Conservation (phyloP, 2,888 invertebrate species). For the Acleris cristana region DNA sequence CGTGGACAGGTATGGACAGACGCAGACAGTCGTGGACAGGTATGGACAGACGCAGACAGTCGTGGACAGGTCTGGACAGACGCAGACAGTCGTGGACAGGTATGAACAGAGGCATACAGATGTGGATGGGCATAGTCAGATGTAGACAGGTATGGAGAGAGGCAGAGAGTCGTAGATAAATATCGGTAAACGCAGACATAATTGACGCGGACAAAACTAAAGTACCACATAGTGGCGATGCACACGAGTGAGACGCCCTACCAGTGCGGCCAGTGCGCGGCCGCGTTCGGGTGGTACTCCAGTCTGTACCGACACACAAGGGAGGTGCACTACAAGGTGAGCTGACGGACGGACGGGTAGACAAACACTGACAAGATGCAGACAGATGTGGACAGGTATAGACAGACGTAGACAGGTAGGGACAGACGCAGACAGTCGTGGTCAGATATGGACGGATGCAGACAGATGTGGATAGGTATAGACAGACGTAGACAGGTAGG, state of each 20-base stretch:
- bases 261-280: conserved; percentile 64
- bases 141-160: too few species aligned
- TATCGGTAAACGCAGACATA: too few species aligned
- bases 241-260: conserved; percentile 74
- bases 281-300: conserved; percentile 77
- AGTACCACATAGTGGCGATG: conserved; percentile 76
- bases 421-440: too few species aligned
- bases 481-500: neutral
- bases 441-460: too few species aligned
- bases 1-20: too few species aligned
- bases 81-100: neutral
- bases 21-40: too few species aligned
- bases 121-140: too few species aligned
- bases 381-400: neutral
- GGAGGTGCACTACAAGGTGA: conserved; percentile 75
- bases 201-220: conserved; percentile 54
- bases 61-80: neutral
- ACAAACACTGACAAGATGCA: neutral
- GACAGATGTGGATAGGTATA: neutral
- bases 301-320: conserved; percentile 70
- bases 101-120: neutral
- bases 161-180: neutral
- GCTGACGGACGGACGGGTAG: neutral
- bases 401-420: too few species aligned
- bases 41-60: too few species aligned